Evolutionary conservation across 2,888 invertebrate genomes (phyloP).

Genomic region (Erannis defoliaria): DNA sequence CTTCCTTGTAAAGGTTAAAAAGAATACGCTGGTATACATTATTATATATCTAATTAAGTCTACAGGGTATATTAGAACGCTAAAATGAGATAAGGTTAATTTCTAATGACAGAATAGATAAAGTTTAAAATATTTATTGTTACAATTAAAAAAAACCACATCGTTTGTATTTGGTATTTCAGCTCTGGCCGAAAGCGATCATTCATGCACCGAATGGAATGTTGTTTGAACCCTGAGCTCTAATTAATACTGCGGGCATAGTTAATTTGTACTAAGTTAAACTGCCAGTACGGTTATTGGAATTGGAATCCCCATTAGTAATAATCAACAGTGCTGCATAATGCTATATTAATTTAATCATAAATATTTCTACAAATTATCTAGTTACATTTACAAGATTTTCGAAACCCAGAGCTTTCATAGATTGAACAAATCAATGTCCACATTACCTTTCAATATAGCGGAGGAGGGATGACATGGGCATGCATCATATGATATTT

Average conservation of each 20-base stretch:
- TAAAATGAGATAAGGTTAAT: constrained; percentile 19
- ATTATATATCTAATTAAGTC: neutral
- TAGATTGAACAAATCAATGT: constrained; percentile 60
- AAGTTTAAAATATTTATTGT: constrained; percentile 67
- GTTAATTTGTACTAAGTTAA: constrained; percentile 62
- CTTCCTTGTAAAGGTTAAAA: too few relatives aligned
- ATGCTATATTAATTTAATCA: constrained; percentile 72
- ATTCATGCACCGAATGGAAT: constrained; percentile 72
- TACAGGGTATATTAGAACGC: constrained; percentile 13
- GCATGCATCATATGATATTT: neutral
- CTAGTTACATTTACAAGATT: constrained; percentile 65
- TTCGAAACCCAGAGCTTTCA: constrained; percentile 65
- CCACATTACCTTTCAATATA: constrained; percentile 58
- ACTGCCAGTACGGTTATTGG: constrained; percentile 54
- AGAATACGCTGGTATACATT: too few relatives aligned
- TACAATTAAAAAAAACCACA: constrained; percentile 74
- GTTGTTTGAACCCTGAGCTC: constrained; percentile 61
- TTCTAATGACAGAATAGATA: constrained; percentile 25
- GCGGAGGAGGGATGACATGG: constrained; percentile 15
- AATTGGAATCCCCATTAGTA: constrained; percentile 59
- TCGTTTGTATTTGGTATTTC: constrained; percentile 76
- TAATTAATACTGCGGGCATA: constrained; percentile 52
- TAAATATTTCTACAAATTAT: constrained; percentile 75
- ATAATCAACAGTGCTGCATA: constrained; percentile 68
- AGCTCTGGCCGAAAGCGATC: constrained; percentile 71